A percentile compares a stretch with the other conserved stretches of the same genome.
phyloP scores from a whole-genome alignment of 35 echinoderm and acorn worm genomes.

The Anneissia japonica region DNA sequence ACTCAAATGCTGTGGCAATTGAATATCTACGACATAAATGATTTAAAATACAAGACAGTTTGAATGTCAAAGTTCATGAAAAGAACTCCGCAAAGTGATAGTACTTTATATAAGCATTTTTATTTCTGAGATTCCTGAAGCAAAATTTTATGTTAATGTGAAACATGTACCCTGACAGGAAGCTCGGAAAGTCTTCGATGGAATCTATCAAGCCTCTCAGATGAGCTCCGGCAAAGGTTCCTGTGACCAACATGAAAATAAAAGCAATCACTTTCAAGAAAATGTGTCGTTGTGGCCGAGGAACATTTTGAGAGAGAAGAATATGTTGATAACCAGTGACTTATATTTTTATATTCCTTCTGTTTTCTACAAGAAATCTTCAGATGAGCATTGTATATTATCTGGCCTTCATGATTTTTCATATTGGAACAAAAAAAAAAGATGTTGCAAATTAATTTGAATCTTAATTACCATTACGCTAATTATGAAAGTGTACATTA shows the following conservation, averaged over 20 bases:
- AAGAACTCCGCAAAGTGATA: no score
- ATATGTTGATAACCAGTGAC: not conserved
- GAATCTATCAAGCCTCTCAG: not conserved
- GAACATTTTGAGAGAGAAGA: not conserved
- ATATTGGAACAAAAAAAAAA: no score
- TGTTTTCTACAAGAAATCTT: not conserved
- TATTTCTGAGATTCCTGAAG: no score
- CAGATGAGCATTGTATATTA: not conserved
- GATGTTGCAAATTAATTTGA: no score
- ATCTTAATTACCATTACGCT: no score
- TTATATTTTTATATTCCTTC: not conserved
- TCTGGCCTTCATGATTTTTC: not conserved
- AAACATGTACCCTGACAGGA: not conserved
- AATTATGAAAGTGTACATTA: no score
- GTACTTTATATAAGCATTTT: no score
- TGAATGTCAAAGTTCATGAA: no score
- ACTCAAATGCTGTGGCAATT: no score
- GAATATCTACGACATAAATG: no score
- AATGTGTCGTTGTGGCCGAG: not conserved
- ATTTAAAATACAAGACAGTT: no score
- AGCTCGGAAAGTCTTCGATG: not conserved
- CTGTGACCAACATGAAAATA: not conserved
- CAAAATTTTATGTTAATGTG: not conserved
- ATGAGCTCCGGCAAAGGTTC: not conserved
- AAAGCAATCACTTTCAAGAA: not conserved